Percentiles rank a stretch among this genome's conserved stretches.
Evolutionary conservation across 2,113 vertebrate genomes (phyloP).

Genomic region (Dinomys branickii): DNA sequence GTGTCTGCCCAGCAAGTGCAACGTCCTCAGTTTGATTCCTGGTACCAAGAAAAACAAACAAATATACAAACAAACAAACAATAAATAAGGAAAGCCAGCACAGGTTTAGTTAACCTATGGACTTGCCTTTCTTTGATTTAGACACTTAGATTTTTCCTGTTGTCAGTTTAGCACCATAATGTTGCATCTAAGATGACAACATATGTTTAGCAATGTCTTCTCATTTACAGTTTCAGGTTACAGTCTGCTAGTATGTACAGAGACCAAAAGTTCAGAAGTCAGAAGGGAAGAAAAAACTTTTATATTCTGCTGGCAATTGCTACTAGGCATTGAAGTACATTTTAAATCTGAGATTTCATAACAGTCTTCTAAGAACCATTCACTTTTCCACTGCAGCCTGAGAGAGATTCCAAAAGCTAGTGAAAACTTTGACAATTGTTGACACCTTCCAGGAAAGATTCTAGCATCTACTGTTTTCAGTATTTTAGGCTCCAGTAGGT

Average conservation of each 20-base stretch:
- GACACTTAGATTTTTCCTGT: accelerated
- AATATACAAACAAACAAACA: too few relatives aligned
- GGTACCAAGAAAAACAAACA: too few relatives aligned
- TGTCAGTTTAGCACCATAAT: not conserved
- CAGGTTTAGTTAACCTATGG: not conserved
- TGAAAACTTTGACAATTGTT: not conserved
- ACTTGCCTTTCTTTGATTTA: too few relatives aligned
- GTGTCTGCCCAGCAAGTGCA: too few relatives aligned
- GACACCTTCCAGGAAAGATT: not conserved
- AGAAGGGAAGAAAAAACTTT: not conserved
- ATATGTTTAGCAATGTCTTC: not conserved
- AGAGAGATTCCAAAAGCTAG: not conserved
- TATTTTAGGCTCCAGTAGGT: not conserved
- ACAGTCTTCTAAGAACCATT: not conserved
- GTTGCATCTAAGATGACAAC: accelerated
- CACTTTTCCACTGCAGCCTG: not conserved
- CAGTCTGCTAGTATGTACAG: not conserved
- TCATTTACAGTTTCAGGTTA: not conserved
- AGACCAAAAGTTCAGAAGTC: not conserved
- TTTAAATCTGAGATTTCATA: not conserved
- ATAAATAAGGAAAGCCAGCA: not conserved
- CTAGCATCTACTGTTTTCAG: not conserved
- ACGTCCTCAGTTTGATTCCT: too few relatives aligned
- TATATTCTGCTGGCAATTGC: too few relatives aligned
- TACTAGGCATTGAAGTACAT: not conserved